Evolutionary conservation across 2,888 invertebrate species (phyloP), one percentile per base, ranked within the genome.

Genomic region (Drosophila acutilabella): DNA sequence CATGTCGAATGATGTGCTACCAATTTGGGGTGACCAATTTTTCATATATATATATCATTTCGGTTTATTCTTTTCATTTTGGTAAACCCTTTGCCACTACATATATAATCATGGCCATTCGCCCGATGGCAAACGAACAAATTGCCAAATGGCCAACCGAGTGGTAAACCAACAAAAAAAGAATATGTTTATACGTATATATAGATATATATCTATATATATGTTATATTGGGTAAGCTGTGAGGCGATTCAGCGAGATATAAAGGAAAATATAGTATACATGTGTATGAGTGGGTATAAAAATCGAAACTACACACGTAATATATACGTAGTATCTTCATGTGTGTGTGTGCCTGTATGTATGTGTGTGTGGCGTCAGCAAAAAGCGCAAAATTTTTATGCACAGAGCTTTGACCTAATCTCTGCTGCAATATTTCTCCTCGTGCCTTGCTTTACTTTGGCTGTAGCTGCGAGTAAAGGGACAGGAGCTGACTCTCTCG

Each of bases 331-430:
- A 47, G 30, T 30, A 26, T 47, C n/a, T 23, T 45, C 36, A 14
- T 51, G 11, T 36, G 7, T 33, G n/a, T 40, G 23, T 16, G 20
- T 44, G 30, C 3, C 20, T 45, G 8, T 60, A 14, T 8, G 18
- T 48, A 40, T 60, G 66, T 62, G 45, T 71, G 59, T 70, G 56
- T 70, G 66, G 79, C 64, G 65, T 78, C 70, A 78, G 88, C 79
- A 71, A 68, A 84, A 85, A 69, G 48, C 54, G 57, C 23, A 73
- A 71, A 71, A 72, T 67, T 81, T 65, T 81, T 78, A 84, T 88
- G 88, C 84, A 88, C 76, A 89, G 89, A 89, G 84, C 89, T 89
- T 89, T 84, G 84, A 89, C 84, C 84, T 89, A 84, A 84, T 88
- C 84, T 84, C 85, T 76, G 82, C 68, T 89, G 89, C 89, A 88